Evolutionary conservation across 2,888 invertebrate species (phyloP).

Genomic region (Urechis unicinctus): DNA sequence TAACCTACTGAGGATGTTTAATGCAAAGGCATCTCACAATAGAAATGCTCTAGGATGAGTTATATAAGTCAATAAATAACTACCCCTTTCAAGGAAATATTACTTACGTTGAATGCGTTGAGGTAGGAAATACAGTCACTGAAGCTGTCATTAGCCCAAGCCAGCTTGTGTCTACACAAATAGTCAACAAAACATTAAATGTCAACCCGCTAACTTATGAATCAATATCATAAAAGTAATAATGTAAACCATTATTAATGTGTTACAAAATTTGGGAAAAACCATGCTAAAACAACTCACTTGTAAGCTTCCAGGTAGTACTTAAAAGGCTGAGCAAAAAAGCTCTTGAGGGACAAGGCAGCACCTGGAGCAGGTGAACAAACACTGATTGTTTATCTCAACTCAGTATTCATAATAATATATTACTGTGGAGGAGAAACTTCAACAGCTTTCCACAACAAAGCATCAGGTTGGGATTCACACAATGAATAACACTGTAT

Average conservation of each 20-base stretch:
- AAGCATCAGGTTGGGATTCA: too few species aligned
- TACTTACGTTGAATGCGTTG: conserved; percentile 62
- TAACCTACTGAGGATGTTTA: not conserved
- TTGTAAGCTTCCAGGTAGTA: conserved; percentile 56
- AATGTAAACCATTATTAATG: too few species aligned
- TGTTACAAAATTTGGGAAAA: too few species aligned
- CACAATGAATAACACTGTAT: not conserved
- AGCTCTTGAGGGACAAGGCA: conserved; percentile 71
- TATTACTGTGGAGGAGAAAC: not conserved
- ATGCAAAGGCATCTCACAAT: not conserved
- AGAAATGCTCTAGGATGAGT: not conserved
- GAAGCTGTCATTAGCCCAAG: conserved; percentile 75
- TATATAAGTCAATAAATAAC: not conserved
- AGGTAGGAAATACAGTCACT: conserved; percentile 79
- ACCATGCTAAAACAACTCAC: conserved; percentile 23
- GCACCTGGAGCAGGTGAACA: conserved; percentile 59
- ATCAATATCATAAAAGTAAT: too few species aligned
- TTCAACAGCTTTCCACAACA: not conserved
- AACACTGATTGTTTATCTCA: not conserved
- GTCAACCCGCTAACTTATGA: not conserved
- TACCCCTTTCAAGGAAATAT: conserved; percentile 34
- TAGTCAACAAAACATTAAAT: conserved; percentile 51
- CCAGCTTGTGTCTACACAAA: conserved; percentile 68
- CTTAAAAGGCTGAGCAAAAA: conserved; percentile 71
- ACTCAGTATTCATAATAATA: not conserved